Percentiles rank a stretch among this genome's conserved stretches.
phyloP scores from a whole-genome alignment of 2,888 invertebrate genomes.

The Teleogryllus oceanicus region DNA sequence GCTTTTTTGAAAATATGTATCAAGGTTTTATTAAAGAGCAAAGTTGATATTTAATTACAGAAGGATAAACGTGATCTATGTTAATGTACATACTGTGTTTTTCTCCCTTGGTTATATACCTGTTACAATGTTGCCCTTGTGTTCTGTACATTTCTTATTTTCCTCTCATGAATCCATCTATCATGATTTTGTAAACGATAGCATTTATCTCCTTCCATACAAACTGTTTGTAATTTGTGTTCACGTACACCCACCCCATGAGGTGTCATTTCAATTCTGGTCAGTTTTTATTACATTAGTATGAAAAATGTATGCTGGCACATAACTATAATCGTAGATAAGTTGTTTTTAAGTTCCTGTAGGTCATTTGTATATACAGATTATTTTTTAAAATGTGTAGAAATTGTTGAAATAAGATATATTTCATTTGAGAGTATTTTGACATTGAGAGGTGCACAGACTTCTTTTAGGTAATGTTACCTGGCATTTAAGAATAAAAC shows the following conservation, averaged over 20 bases:
- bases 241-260: slow-evolving; percentile 22
- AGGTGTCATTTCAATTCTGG: slow-evolving; percentile 31
- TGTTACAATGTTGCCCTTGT: slow-evolving; percentile 18
- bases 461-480: slow-evolving; percentile 32
- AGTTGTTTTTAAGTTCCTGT: slow-evolving; percentile 32
- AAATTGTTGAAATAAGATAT: slow-evolving; percentile 25
- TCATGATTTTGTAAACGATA: neutral
- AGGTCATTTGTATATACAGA: slow-evolving; percentile 29
- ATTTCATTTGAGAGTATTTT: slow-evolving; percentile 3
- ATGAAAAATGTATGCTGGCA: slow-evolving; percentile 24
- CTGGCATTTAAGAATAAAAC: slow-evolving; percentile 30
- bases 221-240: slow-evolving; percentile 26
- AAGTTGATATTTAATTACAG: slow-evolving; percentile 28
- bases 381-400: slow-evolving; percentile 29
- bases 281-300: slow-evolving; percentile 28
- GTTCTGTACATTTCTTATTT: neutral
- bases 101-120: slow-evolving; percentile 21
- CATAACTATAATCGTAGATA: slow-evolving; percentile 27
- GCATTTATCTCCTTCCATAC: neutral
- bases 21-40: slow-evolving; percentile 29
- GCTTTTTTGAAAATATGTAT: slow-evolving; percentile 28
- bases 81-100: slow-evolving; percentile 21
- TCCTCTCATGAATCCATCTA: neutral
- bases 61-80: neutral
- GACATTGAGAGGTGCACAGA: slow-evolving; percentile 26